These are phyloP conservation scores for cat (Felis catus) DNA, from an alignment of 2,113 vertebrate genomes.

Conservation along the genomic window F.catus_Fca126_mat1.0 CM031412.1:184058501-184059000, in stretches of 20 bases:
- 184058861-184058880: neutral
- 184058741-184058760: too few species aligned
- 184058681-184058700: neutral
- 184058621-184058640: neutral
- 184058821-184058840: neutral
- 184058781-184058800: neutral
- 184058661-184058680: neutral
- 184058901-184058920: neutral
- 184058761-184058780: neutral
- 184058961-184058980: constrained; percentile 32
- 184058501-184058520: neutral
- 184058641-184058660: neutral
- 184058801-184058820: neutral
- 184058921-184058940: neutral
- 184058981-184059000: neutral
- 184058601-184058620: neutral
- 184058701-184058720: neutral
- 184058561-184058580: neutral
- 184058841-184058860: neutral
- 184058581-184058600: neutral
- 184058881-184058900: neutral
- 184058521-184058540: neutral
- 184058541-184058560: neutral
- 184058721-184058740: neutral
- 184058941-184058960: constrained; percentile 33